Percentiles rank a stretch among this genome's conserved stretches.
phyloP scores from a whole-genome alignment of 2,797 vertebrate species.

The Trematomus bernacchii region DNA sequence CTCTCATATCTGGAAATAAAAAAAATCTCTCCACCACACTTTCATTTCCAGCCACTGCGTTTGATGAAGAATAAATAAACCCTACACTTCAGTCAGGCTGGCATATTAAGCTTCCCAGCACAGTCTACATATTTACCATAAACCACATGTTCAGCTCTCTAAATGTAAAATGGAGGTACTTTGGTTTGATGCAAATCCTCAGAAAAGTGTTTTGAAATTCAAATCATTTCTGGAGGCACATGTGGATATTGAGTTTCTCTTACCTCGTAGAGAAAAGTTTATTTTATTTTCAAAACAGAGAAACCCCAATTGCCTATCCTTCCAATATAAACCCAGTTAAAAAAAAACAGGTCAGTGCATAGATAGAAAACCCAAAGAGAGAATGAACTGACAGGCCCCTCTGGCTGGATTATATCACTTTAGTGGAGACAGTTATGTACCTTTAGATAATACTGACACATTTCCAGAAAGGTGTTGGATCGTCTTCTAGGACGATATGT shows the following conservation, averaged over 20 bases:
- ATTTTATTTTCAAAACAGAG: not conserved
- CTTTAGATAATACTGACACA: no score
- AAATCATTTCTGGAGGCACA: constrained; percentile 27
- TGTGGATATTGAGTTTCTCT: constrained; percentile 17
- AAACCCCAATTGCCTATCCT: no score
- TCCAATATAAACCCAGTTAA: no score
- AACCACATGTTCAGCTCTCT: not conserved
- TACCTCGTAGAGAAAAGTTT: not conserved
- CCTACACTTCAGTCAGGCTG: not conserved
- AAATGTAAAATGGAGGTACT: constrained; percentile 20
- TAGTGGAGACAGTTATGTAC: no score
- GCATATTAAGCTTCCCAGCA: constrained; percentile 13
- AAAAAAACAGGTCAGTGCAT: no score
- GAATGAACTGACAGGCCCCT: no score
- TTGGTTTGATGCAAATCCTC: constrained; percentile 14
- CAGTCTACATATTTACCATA: constrained; percentile 11
- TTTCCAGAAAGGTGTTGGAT: no score
- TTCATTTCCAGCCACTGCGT: constrained; percentile 7
- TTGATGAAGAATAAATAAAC: constrained; percentile 39
- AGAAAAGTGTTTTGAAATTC: constrained; percentile 40
- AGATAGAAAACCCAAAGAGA: no score
- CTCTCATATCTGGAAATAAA: not conserved
- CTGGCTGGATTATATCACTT: no score
- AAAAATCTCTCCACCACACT: not conserved
- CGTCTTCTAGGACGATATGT: no score